These are phyloP conservation scores for Ceratina calcarata DNA, from an alignment of 1,140 invertebrate genomes.

Conservation along the genomic window DNA sequence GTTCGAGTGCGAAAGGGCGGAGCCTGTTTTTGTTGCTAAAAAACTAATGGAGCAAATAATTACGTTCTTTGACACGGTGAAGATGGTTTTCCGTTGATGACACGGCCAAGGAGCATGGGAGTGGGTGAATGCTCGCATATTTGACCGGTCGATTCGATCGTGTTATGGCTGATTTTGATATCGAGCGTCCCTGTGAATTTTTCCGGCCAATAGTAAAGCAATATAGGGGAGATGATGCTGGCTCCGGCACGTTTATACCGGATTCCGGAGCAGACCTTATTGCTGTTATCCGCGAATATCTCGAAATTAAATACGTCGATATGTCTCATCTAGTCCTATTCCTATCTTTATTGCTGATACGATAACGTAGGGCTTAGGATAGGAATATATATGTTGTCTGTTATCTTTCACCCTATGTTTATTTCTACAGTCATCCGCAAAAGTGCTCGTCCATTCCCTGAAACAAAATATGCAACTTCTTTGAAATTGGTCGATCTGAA, in stretches of 20 bases:
- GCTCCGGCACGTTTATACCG: slow-evolving; percentile 65
- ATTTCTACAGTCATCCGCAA: too few relatives aligned
- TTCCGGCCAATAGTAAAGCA: slow-evolving; percentile 73
- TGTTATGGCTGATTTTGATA: slow-evolving; percentile 29
- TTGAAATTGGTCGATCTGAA: too few relatives aligned
- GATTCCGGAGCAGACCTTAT: slow-evolving; percentile 70
- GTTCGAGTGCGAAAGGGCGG: slow-evolving; percentile 1
- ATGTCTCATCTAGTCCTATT: slow-evolving; percentile 13
- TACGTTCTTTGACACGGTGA: slow-evolving; percentile 43
- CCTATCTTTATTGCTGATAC: neutral
- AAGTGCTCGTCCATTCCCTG: too few relatives aligned
- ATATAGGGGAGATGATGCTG: slow-evolving; percentile 70
- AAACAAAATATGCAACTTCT: too few relatives aligned
- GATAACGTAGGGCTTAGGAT: too few relatives aligned
- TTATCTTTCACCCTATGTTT: too few relatives aligned
- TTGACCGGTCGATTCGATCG: neutral
- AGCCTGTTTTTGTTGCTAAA: slow-evolving; percentile 46
- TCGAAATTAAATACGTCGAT: slow-evolving; percentile 60
- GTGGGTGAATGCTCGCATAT: neutral
- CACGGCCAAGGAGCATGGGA: neutral
- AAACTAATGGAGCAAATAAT: slow-evolving; percentile 68
- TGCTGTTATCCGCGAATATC: slow-evolving; percentile 75
- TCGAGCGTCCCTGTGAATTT: slow-evolving; percentile 62
- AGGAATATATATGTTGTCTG: too few relatives aligned
- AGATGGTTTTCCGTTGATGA: neutral